A percentile compares a stretch with the other conserved stretches of the same genome.
Evolutionary conservation across 2,888 invertebrate species (phyloP).

Genomic region (Leistus spinibarbis): DNA sequence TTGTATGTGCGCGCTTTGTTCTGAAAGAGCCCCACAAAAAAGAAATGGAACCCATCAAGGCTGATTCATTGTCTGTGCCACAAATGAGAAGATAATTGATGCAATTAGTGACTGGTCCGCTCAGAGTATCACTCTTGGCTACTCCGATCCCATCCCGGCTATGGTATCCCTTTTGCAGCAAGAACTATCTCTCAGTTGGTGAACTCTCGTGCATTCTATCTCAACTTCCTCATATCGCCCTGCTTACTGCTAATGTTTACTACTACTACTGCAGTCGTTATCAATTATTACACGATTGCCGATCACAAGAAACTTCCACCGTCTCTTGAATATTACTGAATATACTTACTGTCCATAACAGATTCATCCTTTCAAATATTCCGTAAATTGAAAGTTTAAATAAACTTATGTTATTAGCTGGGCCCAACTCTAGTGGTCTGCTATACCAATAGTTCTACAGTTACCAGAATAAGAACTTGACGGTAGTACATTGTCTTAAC

Average conservation of each 20-base stretch:
- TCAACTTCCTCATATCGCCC: not conserved
- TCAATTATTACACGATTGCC: slow-evolving; percentile 3
- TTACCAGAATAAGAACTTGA: too few relatives aligned
- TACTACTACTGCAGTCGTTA: slow-evolving; percentile 1
- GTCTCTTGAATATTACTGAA: not conserved
- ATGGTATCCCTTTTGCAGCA: slow-evolving; percentile 6
- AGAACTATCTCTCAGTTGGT: slow-evolving; percentile 18
- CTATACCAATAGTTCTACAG: too few relatives aligned
- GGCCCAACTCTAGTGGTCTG: too few relatives aligned
- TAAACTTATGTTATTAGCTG: too few relatives aligned
- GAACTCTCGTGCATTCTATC: not conserved
- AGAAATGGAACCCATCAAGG: slow-evolving; percentile 35
- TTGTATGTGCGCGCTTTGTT: slow-evolving; percentile 31
- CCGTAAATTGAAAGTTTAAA: too few relatives aligned
- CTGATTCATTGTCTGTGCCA: slow-evolving; percentile 37
- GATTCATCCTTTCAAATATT: too few relatives aligned
- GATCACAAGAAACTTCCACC: not conserved
- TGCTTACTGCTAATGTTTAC: not conserved
- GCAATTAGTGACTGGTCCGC: slow-evolving; percentile 34
- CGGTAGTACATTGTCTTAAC: too few relatives aligned
- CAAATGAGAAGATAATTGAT: slow-evolving; percentile 40
- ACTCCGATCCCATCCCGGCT: not conserved
- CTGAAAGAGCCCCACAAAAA: slow-evolving; percentile 24
- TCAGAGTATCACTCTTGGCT: slow-evolving; percentile 19
- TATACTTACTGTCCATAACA: not conserved